These are phyloP conservation scores for Luffia ferchaultella DNA, from an alignment of 2,888 invertebrate species.

Conservation along the genomic window DNA sequence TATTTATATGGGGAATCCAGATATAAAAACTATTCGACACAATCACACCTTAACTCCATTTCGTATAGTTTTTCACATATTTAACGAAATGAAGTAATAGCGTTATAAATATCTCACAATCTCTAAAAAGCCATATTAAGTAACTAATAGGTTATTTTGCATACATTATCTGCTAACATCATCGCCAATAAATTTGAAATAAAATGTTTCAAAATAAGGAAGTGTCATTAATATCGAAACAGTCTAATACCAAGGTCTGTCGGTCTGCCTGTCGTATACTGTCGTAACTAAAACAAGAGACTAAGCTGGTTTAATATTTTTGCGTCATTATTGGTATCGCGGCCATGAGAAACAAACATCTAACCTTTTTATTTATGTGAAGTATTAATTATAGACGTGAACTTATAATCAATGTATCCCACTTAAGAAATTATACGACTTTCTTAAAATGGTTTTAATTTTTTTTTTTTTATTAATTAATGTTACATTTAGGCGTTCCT, in stretches of 20 bases:
- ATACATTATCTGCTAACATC: no score
- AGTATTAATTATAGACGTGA: neutral
- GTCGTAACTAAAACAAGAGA: neutral
- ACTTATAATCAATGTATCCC: no score
- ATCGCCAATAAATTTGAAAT: neutral
- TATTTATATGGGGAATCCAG: no score
- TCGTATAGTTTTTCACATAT: no score
- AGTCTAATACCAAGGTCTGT: neutral
- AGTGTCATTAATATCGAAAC: neutral
- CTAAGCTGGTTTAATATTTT: neutral
- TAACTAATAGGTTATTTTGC: no score
- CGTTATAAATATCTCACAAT: no score
- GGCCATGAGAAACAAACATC: neutral
- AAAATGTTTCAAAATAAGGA: neutral
- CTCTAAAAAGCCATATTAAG: no score
- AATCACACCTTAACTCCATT: no score
- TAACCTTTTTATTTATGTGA: neutral
- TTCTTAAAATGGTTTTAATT: neutral
- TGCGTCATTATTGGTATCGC: neutral
- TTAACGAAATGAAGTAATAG: no score
- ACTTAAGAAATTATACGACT: no score
- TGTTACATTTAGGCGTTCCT: neutral
- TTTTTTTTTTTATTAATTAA: neutral
- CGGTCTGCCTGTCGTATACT: neutral
- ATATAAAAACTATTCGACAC: no score